Base-by-base conservation (phyloP, 1,140 invertebrate genomes). In the Bacillus rossius region DNA sequence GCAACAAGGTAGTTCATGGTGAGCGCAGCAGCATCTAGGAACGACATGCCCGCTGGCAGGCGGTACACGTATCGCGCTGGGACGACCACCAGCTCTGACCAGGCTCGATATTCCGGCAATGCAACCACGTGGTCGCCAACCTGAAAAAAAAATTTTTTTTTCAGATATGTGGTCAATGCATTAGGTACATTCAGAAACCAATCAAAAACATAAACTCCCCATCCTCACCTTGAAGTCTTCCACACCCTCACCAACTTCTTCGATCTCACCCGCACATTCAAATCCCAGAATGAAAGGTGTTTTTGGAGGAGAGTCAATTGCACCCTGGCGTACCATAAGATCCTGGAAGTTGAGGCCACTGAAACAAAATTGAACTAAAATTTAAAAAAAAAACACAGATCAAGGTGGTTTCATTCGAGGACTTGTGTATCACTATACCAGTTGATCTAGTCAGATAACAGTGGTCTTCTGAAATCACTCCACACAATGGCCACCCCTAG, bases 1-100 rank as follows among this genome's bases (percentile, higher is more conserved):
- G 91, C 92, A 1, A 93, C 87, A 41, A 91, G 81, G 69, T 90
- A 94, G 73, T 92, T 92, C 78, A 92, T 87, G 22, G 89, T 86
- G 62, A 94, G 80, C 34, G 90, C 88, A 10, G 88, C 87, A 14
- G 88, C 91, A 64, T 94, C 90, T 65, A 85, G 74, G 59, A 86
- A 88, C 50, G 77, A 83, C 83, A 94, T 86, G 41, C 81, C 83
- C 26, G 83, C 78, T 13, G 91, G 91, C 63, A 94, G 75, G 55
- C 83, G 84, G 77, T 89, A 94, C 59, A 92, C 88, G 64, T 84
- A 86, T 61, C 85, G 84, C 10, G 85, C 82, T 1, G 88, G 84
- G 0, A 93, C 86, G 2, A 82, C 76, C 10, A 92, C 89, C 40
- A 90, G 75, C 75, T 94, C 92, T 5, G 91, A 85, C 91, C 91